Base-by-base conservation (phyloP, 2,113 vertebrate species). In the Platysteira castanea region DNA sequence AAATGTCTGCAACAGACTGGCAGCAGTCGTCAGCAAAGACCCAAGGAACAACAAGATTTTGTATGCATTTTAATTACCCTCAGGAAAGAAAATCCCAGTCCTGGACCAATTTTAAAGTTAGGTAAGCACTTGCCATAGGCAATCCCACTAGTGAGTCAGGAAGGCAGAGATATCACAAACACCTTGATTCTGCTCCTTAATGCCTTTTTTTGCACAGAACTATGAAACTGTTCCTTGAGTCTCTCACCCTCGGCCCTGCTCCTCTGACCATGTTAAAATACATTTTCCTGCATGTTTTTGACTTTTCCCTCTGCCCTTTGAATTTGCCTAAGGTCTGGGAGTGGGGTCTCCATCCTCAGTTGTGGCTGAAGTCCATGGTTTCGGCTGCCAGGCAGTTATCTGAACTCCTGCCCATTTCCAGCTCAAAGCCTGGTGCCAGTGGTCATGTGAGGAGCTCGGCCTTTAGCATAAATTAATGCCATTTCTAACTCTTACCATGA, bases 321-420 rank as follows among this genome's bases (percentile, higher is more conserved):
- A 76, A 54, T 67, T 80, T 14, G 1, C 28, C 20, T 70, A 19
- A 71, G 11, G 33, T 75, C 42, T 92, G 33, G 11, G 27, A 90
- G 44, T 13, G 18, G 21, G 21, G 1, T 68, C 4, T 74, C 39
- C n/a, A 59, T 13, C 30, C 26, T 42, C 3, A 0, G 5, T 30
- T 50, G 33, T 3, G 3, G 42, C 52, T 54, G 39, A 78, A 54
- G 15, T 52, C 44, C 6, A 6, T 1, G 2, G 9, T 87, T 68
- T 37, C 0, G 0, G 19, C 21, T 84, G 39, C 21, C 49, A 50
- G 0, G 1, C 14, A 61, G 7, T 83, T 69, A 60, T 7, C 54
- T 23, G 26, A 50, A 39, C 46, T 87, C n/a, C 52, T 81, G 27
- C 46, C 46, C 12, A 3, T 53, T 61, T 73, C 42, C 24, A 18